Base-by-base conservation (phyloP, 2,113 vertebrate genomes). In the Phylloscopus trochiloides region DNA sequence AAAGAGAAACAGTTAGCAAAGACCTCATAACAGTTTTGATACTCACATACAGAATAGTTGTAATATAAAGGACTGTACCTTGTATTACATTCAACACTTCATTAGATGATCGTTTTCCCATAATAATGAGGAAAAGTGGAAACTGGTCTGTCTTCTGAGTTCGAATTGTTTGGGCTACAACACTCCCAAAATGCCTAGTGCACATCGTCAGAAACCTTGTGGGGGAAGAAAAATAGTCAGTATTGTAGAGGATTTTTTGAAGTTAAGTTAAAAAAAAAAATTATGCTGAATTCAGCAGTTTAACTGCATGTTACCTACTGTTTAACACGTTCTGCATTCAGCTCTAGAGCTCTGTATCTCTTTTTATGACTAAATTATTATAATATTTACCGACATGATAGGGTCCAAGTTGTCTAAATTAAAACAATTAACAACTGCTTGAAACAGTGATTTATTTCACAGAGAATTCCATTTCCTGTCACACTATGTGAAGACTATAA, bases 31-130 rank as follows among this genome's bases (percentile, higher is more conserved):
- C 51, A 78, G 55, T 32, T 86, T 86, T 25, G 51, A 24, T 12
- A 59, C 6, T 45, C n/a, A 47, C 3, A 4, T 9, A 70, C 62
- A 25, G 34, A 88, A 67, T 34, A 31, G 2, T 36, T 48, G 9
- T 3, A 93, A 25, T 10, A 70, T 7, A 66, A 83, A 68, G 52
- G 67, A 84, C 47, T 14, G 17, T 98, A 99, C 99, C 99, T 99
- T 99, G 99, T 98, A 99, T 99, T 97, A 99, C 99, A 97, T 99
- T 99, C 98, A 99, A 98, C 85, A 99, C 99, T 98, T 99, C 99
- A 67, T 99, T 99, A 89, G 99, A 99, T n/a, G 99, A 99, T 96
- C 99, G 97, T 94, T 99, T 99, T 59, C 99, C 99, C 99, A 99
- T 99, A 96, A 99, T 99, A 95, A 99, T 99, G 82, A 99, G 98